A percentile compares a stretch with the other conserved stretches of the same genome.
Conservation (phyloP, 2,888 invertebrate species). For the Augiades crinisus region DNA sequence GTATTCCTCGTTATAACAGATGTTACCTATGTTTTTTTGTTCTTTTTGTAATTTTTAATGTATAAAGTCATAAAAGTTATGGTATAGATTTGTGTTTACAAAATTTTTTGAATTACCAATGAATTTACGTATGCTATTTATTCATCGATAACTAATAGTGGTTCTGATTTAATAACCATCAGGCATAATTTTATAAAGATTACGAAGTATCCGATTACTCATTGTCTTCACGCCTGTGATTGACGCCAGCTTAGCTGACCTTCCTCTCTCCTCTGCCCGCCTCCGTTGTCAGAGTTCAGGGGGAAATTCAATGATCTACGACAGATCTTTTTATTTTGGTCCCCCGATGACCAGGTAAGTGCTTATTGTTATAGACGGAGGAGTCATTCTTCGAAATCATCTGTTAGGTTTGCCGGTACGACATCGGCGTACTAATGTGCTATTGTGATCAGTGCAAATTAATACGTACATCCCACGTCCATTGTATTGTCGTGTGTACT, state of each 20-base stretch:
- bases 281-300: conserved; percentile 21
- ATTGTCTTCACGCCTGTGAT: conserved; percentile 11
- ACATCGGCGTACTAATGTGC: conserved; percentile 27
- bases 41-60: too few relatives aligned
- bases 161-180: conserved; percentile 1
- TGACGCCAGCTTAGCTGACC: conserved; percentile 5
- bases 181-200: conserved; percentile 7
- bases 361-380: conserved; percentile 11
- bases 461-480: conserved; percentile 55
- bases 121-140: too few relatives aligned
- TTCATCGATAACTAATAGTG: too few relatives aligned
- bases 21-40: too few relatives aligned
- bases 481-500: conserved; percentile 45
- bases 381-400: conserved; percentile 16
- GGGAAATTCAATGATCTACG: conserved; percentile 9
- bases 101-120: too few relatives aligned
- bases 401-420: not conserved
- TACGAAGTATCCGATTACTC: conserved; percentile 19
- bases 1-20: too few relatives aligned
- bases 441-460: conserved; percentile 32
- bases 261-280: conserved; percentile 14
- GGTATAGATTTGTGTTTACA: too few relatives aligned
- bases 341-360: not conserved
- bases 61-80: too few relatives aligned
- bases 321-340: conserved; percentile 12